These are phyloP conservation scores for Pardalotus punctatus DNA, from an alignment of 2,113 vertebrate genomes.

Conservation along the genomic window DNA sequence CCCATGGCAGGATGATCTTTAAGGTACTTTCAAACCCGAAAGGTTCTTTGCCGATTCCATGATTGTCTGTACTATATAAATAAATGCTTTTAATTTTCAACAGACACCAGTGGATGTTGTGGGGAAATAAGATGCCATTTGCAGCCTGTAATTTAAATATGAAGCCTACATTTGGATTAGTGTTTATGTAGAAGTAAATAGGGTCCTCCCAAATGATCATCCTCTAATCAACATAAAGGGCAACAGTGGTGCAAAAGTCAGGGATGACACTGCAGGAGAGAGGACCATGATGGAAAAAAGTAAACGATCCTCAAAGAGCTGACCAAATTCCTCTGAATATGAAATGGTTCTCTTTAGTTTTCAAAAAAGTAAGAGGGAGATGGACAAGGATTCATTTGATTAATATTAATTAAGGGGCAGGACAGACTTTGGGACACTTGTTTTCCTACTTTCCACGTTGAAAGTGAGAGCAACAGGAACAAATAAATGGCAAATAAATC, in stretches of 20 bases:
- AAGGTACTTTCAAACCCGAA: background rate
- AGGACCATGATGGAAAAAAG: background rate
- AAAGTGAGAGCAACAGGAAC: background rate
- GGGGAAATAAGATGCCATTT: background rate
- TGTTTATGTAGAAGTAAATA: background rate
- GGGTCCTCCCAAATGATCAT: background rate
- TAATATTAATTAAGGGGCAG: background rate
- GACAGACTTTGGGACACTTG: background rate
- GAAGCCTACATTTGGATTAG: background rate
- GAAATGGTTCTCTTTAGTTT: background rate
- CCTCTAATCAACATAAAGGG: background rate
- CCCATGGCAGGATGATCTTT: background rate
- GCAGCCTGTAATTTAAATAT: background rate
- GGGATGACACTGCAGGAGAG: background rate
- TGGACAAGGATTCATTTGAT: background rate
- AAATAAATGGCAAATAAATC: background rate
- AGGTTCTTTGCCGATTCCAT: background rate
- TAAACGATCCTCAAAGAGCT: background rate
- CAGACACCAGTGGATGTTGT: background rate
- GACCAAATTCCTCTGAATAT: background rate
- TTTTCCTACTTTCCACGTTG: accelerated
- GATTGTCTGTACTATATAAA: background rate
- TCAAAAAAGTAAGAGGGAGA: background rate
- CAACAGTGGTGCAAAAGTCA: background rate
- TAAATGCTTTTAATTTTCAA: background rate